Conservation (phyloP, 1,140 invertebrate genomes). For the Ooceraea biroi region DNA sequence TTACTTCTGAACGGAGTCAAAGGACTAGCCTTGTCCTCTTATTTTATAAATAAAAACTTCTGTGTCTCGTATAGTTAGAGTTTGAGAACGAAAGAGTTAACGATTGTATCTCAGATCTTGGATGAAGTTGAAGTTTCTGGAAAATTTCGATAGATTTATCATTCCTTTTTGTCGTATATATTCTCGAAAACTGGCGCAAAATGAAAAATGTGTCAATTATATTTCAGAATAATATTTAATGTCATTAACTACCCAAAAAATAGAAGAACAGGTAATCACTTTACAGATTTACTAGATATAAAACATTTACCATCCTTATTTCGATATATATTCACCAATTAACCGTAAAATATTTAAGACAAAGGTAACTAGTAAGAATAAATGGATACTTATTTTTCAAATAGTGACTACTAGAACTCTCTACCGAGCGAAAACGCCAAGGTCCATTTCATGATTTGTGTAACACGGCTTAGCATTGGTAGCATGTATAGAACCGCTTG, state of each 20-base stretch:
- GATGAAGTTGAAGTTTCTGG: neutral
- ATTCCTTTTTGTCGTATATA: no score
- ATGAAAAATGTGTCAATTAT: neutral
- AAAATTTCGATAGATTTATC: no score
- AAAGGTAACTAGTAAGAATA: no score
- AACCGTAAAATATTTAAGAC: no score
- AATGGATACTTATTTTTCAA: conserved; percentile 2
- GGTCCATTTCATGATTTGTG: neutral
- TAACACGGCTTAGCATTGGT: neutral
- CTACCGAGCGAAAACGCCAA: neutral
- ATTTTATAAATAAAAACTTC: neutral
- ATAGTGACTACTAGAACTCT: neutral
- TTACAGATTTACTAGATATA: no score
- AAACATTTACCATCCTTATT: no score
- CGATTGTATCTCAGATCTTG: neutral
- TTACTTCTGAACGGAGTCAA: neutral
- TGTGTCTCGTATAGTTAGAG: no score
- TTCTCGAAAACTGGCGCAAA: no score
- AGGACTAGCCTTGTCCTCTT: neutral
- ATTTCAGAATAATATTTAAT: conserved; percentile 2
- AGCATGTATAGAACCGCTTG: neutral
- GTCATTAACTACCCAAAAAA: no score
- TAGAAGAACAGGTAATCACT: no score
- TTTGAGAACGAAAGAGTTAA: neutral
- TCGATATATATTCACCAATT: no score